A percentile compares a stretch with the other conserved stretches of the same genome.
phyloP scores from a whole-genome alignment of 2,113 vertebrate genomes.

The Catharus fuscescens region DNA sequence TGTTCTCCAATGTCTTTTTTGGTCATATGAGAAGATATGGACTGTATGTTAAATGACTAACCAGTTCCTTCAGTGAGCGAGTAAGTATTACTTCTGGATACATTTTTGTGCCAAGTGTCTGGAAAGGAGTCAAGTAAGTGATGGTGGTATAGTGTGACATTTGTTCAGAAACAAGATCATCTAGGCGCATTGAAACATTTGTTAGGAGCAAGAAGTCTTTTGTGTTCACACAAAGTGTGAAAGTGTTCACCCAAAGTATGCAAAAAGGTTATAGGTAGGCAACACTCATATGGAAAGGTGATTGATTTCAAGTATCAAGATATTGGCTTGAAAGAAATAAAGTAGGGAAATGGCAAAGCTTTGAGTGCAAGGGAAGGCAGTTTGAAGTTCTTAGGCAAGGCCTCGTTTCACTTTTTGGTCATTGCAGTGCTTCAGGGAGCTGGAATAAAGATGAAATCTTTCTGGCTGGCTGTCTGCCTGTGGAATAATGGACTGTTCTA shows the following conservation, averaged over 20 bases:
- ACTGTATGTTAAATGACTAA: background rate
- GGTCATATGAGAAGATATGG: background rate
- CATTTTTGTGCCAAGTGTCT: background rate
- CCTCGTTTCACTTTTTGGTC: background rate
- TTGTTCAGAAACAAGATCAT: background rate
- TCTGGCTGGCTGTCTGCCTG: background rate
- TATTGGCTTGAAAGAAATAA: background rate
- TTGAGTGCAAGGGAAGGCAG: background rate
- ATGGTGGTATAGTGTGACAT: background rate
- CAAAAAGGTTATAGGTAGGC: background rate
- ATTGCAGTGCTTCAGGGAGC: background rate
- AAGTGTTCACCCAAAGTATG: background rate
- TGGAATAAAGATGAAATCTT: background rate
- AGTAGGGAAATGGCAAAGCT: background rate
- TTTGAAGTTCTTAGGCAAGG: background rate
- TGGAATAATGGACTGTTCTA: background rate
- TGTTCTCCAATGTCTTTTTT: background rate
- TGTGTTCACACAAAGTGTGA: background rate
- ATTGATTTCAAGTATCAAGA: background rate
- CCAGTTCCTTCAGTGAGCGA: background rate
- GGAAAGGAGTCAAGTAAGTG: rapidly evolving
- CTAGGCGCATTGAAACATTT: background rate
- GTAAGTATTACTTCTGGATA: background rate
- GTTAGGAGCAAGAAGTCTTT: background rate
- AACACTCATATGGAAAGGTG: background rate